These are phyloP conservation scores for Myotis davidii DNA, from an alignment of 2,113 vertebrate species.

Conservation along the genomic window DNA sequence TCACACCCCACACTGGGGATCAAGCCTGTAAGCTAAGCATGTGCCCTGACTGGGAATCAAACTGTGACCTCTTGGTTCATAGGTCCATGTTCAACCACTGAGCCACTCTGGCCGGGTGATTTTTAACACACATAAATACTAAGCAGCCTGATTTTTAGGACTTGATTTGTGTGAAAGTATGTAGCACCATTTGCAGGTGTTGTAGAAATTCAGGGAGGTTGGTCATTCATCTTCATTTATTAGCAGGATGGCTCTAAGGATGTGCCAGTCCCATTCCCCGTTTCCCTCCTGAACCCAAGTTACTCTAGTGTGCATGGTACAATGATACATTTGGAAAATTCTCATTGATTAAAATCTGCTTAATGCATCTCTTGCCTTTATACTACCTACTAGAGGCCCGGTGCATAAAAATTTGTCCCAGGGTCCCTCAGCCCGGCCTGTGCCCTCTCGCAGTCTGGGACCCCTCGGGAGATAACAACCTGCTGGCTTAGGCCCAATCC, in stretches of 20 bases:
- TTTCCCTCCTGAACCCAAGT: background rate
- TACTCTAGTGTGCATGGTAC: background rate
- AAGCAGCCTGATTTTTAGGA: background rate
- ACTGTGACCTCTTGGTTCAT: too few relatives aligned
- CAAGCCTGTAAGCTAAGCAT: too few relatives aligned
- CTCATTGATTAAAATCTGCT: background rate
- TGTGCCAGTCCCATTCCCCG: background rate
- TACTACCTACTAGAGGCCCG: too few relatives aligned
- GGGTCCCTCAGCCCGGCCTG: too few relatives aligned
- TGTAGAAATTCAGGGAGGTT: background rate
- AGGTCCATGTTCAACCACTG: too few relatives aligned
- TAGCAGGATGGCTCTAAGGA: background rate
- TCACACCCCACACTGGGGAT: too few relatives aligned
- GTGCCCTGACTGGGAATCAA: too few relatives aligned
- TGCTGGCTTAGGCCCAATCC: too few relatives aligned
- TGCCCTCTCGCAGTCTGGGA: too few relatives aligned
- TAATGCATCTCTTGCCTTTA: background rate
- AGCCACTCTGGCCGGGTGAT: too few relatives aligned
- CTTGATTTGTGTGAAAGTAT: background rate
- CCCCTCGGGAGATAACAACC: too few relatives aligned
- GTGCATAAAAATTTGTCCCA: too few relatives aligned
- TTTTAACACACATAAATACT: background rate
- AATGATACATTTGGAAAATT: background rate
- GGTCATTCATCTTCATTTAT: background rate
- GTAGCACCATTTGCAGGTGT: background rate